Evolutionary conservation across 2,888 invertebrate genomes (phyloP), one percentile per base, ranked within the genome.

Genomic region (Nemapogon koenigi): DNA sequence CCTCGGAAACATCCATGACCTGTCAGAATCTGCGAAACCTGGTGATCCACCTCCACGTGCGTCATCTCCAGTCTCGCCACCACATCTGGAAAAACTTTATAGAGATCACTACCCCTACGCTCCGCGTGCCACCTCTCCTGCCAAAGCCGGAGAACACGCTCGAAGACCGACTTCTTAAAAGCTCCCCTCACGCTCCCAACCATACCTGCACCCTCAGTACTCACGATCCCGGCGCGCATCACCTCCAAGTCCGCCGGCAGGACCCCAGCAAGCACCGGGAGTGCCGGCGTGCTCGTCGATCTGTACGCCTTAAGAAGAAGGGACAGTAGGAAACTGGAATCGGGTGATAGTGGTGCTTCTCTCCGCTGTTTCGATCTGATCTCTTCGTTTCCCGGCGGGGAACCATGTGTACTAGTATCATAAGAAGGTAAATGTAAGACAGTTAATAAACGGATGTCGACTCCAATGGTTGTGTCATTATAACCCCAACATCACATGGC

Each of bases 211-310:
- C 36, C 2, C 2, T n/a, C 26, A 2, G 3, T 10, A 3, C 10
- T 10, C 10, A 27, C 8, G 4, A 16, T 13, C 3, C 22, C 36
- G n/a, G 36, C 36, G 8, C 16, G 15, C 8, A 16, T 16, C 6
- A 37, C 37, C 29, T 37, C 37, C 7, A 37, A 30, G 29, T 37
- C 37, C 2, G 37, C 37, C 11, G 37, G 30, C 36, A 27, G 28
- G 17, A 36, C 36, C 10, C 36, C 36, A n/a, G 22, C 25, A 4
- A 35, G 25, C 4, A 35, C 35, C 7, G 35, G 35, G 3, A 35
- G 25, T 3, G 35, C 36, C 16, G 36, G 27, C 19, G 36, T 16
- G 36, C 36, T 36, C 13, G 17, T 15, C 6, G 36, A 27, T 10
- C 36, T 14, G 18, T 36, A 36, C 16, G 36, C 36, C 16, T 36